phyloP scores from a whole-genome alignment of 2,888 invertebrate genomes.

The Mesoligia furuncula region DNA sequence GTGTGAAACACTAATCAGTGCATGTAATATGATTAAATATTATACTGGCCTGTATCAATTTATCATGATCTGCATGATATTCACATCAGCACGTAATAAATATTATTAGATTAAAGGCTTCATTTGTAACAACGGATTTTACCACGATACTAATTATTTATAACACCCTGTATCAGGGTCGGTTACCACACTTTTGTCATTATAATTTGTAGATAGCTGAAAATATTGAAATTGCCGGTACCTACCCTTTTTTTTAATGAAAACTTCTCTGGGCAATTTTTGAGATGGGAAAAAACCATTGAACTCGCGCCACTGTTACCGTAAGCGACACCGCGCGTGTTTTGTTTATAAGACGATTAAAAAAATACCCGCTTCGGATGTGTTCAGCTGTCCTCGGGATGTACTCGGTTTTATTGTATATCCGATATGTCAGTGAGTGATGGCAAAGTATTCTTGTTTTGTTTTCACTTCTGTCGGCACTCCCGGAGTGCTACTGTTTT shows the following conservation, averaged over 20 bases:
- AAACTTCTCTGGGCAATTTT: too few relatives aligned
- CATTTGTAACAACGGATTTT: constrained; percentile 17
- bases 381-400: too few relatives aligned
- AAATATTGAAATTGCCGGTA: neutral
- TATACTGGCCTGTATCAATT: neutral
- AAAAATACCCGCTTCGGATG: too few relatives aligned
- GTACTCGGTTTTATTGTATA: too few relatives aligned
- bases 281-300: too few relatives aligned
- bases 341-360: too few relatives aligned
- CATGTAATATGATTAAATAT: constrained; percentile 16
- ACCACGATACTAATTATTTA: neutral
- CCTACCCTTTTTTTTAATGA: neutral
- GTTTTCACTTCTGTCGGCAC: too few relatives aligned
- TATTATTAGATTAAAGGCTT: constrained; percentile 30
- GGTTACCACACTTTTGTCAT: neutral
- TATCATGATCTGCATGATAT: constrained; percentile 29
- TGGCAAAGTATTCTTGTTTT: too few relatives aligned
- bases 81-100: constrained; percentile 4
- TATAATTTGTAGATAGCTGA: neutral
- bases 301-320: too few relatives aligned
- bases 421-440: too few relatives aligned
- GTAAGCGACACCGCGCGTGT: too few relatives aligned
- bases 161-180: neutral
- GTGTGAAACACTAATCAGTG: constrained; percentile 4
- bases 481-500: too few relatives aligned